Percentiles rank a stretch among this genome's conserved stretches.
Conservation (phyloP, 2,113 vertebrate species). For the Cyanoderma ruficeps region DNA sequence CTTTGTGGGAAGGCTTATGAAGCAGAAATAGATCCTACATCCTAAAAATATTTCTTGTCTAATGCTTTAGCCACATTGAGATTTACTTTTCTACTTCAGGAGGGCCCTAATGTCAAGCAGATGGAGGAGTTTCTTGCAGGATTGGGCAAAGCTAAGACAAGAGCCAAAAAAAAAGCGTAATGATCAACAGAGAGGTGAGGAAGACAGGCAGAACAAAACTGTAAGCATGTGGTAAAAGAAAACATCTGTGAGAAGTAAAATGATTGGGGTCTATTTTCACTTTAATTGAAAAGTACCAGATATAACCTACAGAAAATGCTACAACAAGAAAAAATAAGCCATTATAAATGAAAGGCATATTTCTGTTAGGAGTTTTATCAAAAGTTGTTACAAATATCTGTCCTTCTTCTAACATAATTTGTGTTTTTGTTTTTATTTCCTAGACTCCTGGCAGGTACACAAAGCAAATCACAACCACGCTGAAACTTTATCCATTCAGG, state of each 20-base stretch:
- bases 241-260: not conserved
- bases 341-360: not conserved
- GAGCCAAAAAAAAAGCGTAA: not conserved
- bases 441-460: not conserved
- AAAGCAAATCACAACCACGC: not conserved
- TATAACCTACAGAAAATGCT: not conserved
- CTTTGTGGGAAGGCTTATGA: not conserved
- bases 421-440: constrained; percentile 11
- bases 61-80: not conserved
- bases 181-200: not conserved
- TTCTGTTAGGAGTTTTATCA: not conserved
- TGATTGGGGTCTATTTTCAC: not conserved
- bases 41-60: not conserved
- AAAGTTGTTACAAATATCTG: not conserved
- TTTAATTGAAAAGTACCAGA: not conserved
- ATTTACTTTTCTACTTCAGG: not conserved
- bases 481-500: not conserved
- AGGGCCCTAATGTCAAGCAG: not conserved
- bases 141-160: not conserved
- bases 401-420: not conserved
- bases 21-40: not conserved
- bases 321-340: not conserved
- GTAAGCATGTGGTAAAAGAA: not conserved
- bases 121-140: not conserved
- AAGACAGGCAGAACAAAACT: not conserved